phyloP scores from a whole-genome alignment of 2,888 invertebrate species.

The Eumacrocentrus americanus region DNA sequence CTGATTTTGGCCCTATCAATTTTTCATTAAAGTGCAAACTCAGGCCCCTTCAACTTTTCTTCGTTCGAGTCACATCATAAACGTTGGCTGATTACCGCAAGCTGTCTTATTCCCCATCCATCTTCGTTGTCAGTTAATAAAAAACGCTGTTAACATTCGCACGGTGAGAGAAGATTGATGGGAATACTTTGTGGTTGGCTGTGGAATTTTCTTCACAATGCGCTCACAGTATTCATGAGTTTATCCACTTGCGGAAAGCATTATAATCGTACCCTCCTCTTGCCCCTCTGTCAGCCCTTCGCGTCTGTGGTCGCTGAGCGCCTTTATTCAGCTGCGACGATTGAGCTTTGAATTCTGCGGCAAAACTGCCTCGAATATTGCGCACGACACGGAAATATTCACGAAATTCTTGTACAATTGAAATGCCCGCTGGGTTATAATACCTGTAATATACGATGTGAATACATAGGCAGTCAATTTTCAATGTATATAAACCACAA shows the following conservation, averaged over 20 bases:
- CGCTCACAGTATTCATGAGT: constrained; percentile 19
- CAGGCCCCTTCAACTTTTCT: neutral
- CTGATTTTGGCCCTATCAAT: no score
- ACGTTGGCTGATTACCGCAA: neutral
- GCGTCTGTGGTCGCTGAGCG: neutral
- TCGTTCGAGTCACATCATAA: neutral
- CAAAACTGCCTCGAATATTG: neutral
- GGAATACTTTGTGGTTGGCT: constrained; percentile 4
- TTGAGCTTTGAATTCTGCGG: constrained; percentile 4
- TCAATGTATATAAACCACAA: no score
- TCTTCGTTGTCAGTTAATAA: constrained; percentile 41
- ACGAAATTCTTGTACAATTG: no score
- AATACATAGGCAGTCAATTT: no score
- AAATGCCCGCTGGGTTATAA: no score
- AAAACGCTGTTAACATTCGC: constrained; percentile 20
- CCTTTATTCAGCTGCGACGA: constrained; percentile 11
- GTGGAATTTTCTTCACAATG: constrained; percentile 6
- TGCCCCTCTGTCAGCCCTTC: neutral
- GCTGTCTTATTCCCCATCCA: constrained; percentile 30
- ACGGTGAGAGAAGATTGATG: constrained; percentile 36
- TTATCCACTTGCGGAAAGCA: constrained; percentile 13
- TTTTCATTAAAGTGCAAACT: neutral
- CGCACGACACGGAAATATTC: constrained; percentile 8
- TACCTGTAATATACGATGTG: no score
- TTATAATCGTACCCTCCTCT: constrained; percentile 15